Evolutionary conservation across 2,113 vertebrate genomes (phyloP), one percentile per base, ranked within the genome.

Genomic region (Ciconia maguari): DNA sequence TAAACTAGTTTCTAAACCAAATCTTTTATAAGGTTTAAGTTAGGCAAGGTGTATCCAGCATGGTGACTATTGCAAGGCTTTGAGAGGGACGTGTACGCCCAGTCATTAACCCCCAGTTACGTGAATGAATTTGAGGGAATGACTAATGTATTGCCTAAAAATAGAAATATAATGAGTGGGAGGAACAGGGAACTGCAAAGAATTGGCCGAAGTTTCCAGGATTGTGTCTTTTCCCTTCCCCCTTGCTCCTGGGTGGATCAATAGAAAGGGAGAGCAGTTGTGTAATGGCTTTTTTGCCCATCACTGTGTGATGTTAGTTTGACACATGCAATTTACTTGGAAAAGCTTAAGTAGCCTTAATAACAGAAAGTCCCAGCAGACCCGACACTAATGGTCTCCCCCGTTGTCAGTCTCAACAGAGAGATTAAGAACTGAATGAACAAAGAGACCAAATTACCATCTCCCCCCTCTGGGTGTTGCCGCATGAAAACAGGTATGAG

Each of bases 331-430:
- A 88, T 93, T 96, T 92, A 93, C 87, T 96, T 84, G 49, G 87
- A 93, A 90, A 92, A 94, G 87, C 96, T 96, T 95, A 96, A 96
- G 84, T 95, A 96, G 82, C 92, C 85, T 77, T 97, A 95, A 94
- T 94, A 94, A 77, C 93, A 88, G 83, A 95, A 94, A 88, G 85
- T 77, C 71, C 68, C 72, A 81, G 79, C 85, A 81, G 76, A 94
- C 79, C 93, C 90, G 93, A 95, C 92, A 88, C 88, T 95, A 94
- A 96, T 94, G 95, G 92, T 90, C 92, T 94, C 82, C 76, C 70
- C 88, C 1, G 1, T 90, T 95, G 85, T 91, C 88, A 81, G 71
- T 86, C 76, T 93, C 64, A 88, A 90, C 85, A 83, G 88, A 90
- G 84, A 90, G 96, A 81, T 95, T 89, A 96, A 85, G 90, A 66